A percentile compares a stretch with the other conserved stretches of the same genome.
These are phyloP conservation scores for Mercenaria mercenaria DNA, from an alignment of 1,140 invertebrate genomes.

Conservation along the genomic window DNA sequence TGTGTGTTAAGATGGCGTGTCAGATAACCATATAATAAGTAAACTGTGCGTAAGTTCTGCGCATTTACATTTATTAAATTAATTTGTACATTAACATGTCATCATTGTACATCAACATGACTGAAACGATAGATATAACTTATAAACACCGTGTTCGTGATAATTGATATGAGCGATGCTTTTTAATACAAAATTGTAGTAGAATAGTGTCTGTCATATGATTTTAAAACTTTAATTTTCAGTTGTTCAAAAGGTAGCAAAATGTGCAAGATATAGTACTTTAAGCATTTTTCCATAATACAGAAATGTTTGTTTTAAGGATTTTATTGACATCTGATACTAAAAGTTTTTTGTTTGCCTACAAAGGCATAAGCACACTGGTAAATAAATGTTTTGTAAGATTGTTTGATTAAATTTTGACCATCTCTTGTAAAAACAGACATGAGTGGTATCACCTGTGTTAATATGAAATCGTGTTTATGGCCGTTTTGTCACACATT, in stretches of 20 bases:
- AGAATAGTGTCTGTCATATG: too few species aligned
- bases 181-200: too few species aligned
- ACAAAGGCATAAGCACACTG: conserved; percentile 18
- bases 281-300: neutral
- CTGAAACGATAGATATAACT: too few species aligned
- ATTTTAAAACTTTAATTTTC: too few species aligned
- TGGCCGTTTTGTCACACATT: conserved; percentile 20
- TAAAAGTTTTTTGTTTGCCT: conserved; percentile 49
- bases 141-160: too few species aligned
- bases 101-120: too few species aligned
- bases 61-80: too few species aligned
- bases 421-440: conserved; percentile 23
- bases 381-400: conserved; percentile 47
- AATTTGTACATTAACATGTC: too few species aligned
- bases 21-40: too few species aligned
- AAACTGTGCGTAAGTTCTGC: too few species aligned
- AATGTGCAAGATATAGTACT: neutral
- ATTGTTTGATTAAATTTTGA: conserved; percentile 41
- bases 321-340: conserved; percentile 49
- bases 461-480: conserved; percentile 10
- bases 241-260: conserved; percentile 40
- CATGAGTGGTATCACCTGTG: conserved; percentile 29
- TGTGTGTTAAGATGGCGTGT: too few species aligned
- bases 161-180: too few species aligned
- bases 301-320: conserved; percentile 20